These are phyloP conservation scores for Melopsittacus undulatus DNA, from an alignment of 2,797 vertebrate genomes.

Conservation along the genomic window DNA sequence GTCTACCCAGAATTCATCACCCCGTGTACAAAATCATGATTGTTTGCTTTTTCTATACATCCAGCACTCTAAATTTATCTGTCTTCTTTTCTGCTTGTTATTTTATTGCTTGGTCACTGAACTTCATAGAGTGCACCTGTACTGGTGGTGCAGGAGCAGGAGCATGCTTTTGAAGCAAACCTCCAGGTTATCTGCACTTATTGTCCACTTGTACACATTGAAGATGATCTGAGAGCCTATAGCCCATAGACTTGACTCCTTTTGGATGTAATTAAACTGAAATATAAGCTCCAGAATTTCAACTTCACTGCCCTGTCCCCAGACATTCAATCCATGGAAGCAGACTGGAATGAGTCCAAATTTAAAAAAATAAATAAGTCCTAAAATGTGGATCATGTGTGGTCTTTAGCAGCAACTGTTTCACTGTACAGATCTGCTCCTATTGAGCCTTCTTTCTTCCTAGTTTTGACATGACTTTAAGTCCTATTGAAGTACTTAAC, in stretches of 20 bases:
- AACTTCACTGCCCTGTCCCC: background rate
- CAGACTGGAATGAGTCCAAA: background rate
- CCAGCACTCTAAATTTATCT: background rate
- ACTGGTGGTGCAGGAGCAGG: background rate
- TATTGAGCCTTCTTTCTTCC: background rate
- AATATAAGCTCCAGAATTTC: background rate
- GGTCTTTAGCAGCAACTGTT: background rate
- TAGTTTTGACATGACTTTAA: background rate
- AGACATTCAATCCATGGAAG: background rate
- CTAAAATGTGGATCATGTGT: background rate
- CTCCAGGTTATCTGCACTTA: background rate
- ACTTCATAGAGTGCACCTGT: background rate
- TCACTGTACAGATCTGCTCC: background rate
- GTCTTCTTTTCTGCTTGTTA: background rate
- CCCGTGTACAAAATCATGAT: background rate
- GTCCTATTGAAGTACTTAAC: background rate
- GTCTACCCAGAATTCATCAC: background rate
- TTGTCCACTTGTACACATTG: background rate
- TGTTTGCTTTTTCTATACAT: background rate
- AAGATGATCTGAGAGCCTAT: background rate
- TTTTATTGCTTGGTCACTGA: background rate
- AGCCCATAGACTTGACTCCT: background rate
- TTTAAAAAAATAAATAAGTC: background rate
- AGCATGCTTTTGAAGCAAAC: background rate
- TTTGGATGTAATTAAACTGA: background rate